Conservation (phyloP, 2,113 vertebrate genomes). For the Ptychochromis oligacanthus region DNA sequence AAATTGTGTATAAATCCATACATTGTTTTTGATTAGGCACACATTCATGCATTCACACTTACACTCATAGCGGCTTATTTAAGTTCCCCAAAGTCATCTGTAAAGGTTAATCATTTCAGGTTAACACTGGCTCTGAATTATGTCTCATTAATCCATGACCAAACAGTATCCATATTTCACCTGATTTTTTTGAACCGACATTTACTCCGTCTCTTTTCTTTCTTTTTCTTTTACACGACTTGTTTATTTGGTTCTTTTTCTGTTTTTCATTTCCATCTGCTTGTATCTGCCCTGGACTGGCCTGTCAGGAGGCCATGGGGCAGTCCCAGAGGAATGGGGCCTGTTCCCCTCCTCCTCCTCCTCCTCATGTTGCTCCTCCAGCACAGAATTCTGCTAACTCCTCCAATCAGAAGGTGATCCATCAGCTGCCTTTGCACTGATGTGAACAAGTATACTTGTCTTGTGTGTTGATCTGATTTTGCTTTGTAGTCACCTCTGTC, state of each 20-base stretch:
- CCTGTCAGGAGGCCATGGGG: slow-evolving; percentile 59
- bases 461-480: slow-evolving; percentile 3
- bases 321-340: slow-evolving; percentile 69
- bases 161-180: not conserved
- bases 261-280: slow-evolving; percentile 3
- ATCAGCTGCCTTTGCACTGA: slow-evolving; percentile 38
- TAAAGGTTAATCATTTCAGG: not conserved
- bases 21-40: not conserved
- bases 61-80: not conserved
- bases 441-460: not conserved
- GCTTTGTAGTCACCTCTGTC: not conserved
- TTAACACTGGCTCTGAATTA: not conserved
- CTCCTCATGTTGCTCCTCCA: slow-evolving; percentile 29
- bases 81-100: not conserved
- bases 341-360: slow-evolving; percentile 38
- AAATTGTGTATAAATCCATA: not conserved
- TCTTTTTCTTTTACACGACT: not conserved
- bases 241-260: not conserved
- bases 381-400: slow-evolving; percentile 57
- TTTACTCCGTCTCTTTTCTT: not conserved
- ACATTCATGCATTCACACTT: not conserved
- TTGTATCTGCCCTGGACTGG: slow-evolving; percentile 12
- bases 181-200: not conserved
- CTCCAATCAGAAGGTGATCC: slow-evolving; percentile 72
- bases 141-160: not conserved